Evolutionary conservation across 2,888 invertebrate species (phyloP).

Genomic region (Sthenelais limicola): DNA sequence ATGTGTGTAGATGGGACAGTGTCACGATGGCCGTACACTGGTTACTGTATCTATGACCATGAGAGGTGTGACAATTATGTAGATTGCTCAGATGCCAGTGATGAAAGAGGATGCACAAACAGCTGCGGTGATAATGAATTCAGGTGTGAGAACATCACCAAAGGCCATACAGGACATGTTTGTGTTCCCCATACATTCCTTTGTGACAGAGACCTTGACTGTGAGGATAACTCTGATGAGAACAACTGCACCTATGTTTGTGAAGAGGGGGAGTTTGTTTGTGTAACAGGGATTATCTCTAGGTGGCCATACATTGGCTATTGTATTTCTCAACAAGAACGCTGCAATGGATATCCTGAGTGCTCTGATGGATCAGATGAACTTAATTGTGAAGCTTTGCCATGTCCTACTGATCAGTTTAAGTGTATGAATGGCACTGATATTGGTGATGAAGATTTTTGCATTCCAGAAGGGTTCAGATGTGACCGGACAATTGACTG

Average conservation of each 20-base stretch:
- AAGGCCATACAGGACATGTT: neutral
- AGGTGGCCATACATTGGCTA: slow-evolving; percentile 42
- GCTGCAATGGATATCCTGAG: slow-evolving; percentile 28
- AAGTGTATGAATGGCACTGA: slow-evolving; percentile 43
- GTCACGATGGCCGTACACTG: slow-evolving; percentile 20
- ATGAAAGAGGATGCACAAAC: slow-evolving; percentile 42
- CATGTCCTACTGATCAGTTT: slow-evolving; percentile 43
- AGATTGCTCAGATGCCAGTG: slow-evolving; percentile 44
- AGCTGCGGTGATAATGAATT: slow-evolving; percentile 40
- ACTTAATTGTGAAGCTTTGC: slow-evolving; percentile 8
- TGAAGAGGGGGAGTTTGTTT: slow-evolving; percentile 33
- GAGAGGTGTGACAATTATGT: slow-evolving; percentile 37
- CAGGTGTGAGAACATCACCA: slow-evolving; percentile 29
- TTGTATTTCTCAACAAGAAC: slow-evolving; percentile 38
- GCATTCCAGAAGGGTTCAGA: slow-evolving; percentile 19
- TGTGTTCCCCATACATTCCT: slow-evolving; percentile 20
- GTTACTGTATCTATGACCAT: slow-evolving; percentile 31
- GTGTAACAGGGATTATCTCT: slow-evolving; percentile 33
- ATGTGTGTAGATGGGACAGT: neutral
- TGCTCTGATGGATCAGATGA: slow-evolving; percentile 43
- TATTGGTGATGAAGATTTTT: slow-evolving; percentile 17
- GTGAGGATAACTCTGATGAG: slow-evolving; percentile 44
- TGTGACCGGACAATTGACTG: slow-evolving; percentile 48
- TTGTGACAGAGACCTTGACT: slow-evolving; percentile 45
- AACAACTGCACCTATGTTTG: slow-evolving; percentile 33